A percentile compares a stretch with the other conserved stretches of the same genome.
phyloP scores from a whole-genome alignment of 1,140 invertebrate genomes.

The Lepidurus packardi region DNA sequence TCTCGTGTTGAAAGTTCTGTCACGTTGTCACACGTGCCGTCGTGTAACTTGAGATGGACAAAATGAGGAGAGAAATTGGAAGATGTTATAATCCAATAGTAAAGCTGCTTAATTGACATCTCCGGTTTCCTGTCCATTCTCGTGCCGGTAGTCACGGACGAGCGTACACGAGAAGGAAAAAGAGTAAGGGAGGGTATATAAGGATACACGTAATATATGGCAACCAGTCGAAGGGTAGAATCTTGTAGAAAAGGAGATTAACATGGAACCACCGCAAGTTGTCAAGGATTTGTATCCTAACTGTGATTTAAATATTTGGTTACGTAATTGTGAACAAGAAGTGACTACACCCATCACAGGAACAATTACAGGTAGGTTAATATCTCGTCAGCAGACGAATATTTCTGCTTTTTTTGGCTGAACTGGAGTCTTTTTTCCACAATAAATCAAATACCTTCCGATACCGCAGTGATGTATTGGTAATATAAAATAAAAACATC shows the following conservation, averaged over 20 bases:
- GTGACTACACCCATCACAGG: slow-evolving; percentile 60
- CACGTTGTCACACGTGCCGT: background rate
- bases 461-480: too few relatives aligned
- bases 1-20: background rate
- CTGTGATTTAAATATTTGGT: slow-evolving; percentile 66
- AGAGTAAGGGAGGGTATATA: background rate
- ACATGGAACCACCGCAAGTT: background rate
- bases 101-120: slow-evolving; percentile 4
- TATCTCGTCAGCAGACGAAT: too few relatives aligned
- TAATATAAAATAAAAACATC: too few relatives aligned
- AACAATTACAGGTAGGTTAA: slow-evolving; percentile 50
- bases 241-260: background rate
- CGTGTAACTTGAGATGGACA: background rate
- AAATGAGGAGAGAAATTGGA: background rate
- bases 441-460: too few relatives aligned
- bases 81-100: slow-evolving; percentile 7
- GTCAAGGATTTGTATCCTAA: slow-evolving; percentile 55
- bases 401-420: too few relatives aligned
- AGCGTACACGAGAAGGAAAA: background rate
- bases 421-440: too few relatives aligned
- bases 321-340: slow-evolving; percentile 68
- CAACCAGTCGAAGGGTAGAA: background rate
- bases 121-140: background rate
- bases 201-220: background rate
- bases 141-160: background rate